phyloP scores from a whole-genome alignment of 2,113 vertebrate species.

The Podilymbus podiceps region DNA sequence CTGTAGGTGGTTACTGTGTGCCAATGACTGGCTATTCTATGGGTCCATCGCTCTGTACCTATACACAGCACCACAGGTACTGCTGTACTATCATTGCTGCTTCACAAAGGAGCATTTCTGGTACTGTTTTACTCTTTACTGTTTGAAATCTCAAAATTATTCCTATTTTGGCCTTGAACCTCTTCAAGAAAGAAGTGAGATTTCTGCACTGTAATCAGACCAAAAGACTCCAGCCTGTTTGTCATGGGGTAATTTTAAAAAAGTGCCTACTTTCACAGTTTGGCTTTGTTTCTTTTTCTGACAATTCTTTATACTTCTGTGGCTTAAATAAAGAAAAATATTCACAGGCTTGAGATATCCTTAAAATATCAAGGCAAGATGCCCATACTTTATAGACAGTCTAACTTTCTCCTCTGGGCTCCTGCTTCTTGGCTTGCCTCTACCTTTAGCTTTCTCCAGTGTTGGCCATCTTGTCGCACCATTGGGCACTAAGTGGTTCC shows the following conservation, averaged over 20 bases:
- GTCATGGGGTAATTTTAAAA: background rate
- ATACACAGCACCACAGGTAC: background rate
- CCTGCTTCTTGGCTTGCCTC: background rate
- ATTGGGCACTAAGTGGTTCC: background rate
- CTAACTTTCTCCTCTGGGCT: background rate
- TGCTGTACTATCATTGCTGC: background rate
- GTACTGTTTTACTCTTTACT: background rate
- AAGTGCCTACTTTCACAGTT: background rate
- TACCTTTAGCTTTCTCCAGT: background rate
- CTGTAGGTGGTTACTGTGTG: background rate
- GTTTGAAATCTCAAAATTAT: background rate
- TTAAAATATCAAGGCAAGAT: background rate
- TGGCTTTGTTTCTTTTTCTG: background rate
- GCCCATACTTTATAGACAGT: background rate
- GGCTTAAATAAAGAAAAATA: background rate
- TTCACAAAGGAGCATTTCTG: background rate
- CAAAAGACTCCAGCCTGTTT: background rate
- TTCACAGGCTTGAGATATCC: background rate
- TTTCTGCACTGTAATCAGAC: background rate
- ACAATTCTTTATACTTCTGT: background rate
- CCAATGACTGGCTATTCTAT: background rate
- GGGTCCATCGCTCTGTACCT: background rate
- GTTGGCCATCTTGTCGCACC: fast-evolving
- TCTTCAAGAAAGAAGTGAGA: background rate
- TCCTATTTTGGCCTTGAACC: background rate